Base-by-base conservation (phyloP, 2,113 vertebrate genomes). In the Pseudopipra pipra region DNA sequence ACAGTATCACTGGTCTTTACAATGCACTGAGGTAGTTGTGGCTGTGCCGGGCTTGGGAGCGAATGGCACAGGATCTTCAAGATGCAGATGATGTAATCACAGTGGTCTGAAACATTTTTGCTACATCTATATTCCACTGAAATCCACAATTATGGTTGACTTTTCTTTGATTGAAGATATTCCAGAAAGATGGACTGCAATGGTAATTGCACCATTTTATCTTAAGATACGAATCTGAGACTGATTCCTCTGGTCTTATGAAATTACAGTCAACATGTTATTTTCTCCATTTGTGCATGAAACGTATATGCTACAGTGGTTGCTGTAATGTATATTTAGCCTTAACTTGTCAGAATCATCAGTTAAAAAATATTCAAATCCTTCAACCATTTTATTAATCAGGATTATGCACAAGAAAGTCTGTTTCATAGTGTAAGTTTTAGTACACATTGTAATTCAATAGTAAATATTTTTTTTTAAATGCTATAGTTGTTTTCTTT, bases 91-190 rank as follows among this genome's bases (percentile, higher is more conserved):
- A 98, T 96, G 97, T 97, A 97, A 97, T 96, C 93, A 41, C 25
- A 35, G 96, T 10, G 96, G 97, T 96, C 83, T 95, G 95, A 94
- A 94, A 93, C 96, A 88, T 96, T 97, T 95, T 94, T 97, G 93
- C 93, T 96, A 59, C 97, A 72, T 95, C 94, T 92, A 95, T 96
- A 90, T 96, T 97, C 96, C 95, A 76, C 35, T 85, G 39, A 92
- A 97, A 97, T 97, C 95, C 95, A 88, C 97, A 98, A 97, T 98
- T 97, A 95, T 87, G 96, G 98, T 95, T 96, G 97, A 97, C 35
- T 91, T 97, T 82, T 96, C 96, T 96, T 83, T 75, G 87, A 98
- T 91, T 98, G 97, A 98, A 98, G 98, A 93, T 56, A 75, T 84
- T 97, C 98, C 98, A 98, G 95, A 95, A 96, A 96, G 97, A 98